Base-by-base conservation (phyloP, 1,140 invertebrate genomes). In the Rhyacophila brunnea region DNA sequence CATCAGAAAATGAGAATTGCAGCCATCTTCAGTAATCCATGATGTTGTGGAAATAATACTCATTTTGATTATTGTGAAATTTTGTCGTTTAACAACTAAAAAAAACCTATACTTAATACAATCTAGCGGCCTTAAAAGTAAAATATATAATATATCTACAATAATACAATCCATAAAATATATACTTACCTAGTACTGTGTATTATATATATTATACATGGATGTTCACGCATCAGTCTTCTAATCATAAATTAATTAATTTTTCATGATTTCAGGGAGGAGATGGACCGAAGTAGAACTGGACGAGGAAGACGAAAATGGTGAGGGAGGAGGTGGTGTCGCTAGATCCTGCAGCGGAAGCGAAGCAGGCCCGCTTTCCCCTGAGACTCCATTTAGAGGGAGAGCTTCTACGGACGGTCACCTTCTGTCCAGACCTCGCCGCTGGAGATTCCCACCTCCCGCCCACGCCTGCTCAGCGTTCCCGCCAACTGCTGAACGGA, bases 381-480 rank as follows among this genome's bases (percentile, higher is more conserved):
- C 70, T 35, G 72, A 71, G 43, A 66, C 70, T 32, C 82, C 81
- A 40, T 87, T 87, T 68, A 73, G 84, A 47, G 77, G 75, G 56
- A 70, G 85, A 43, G 85, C 85, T 7, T 85, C 80, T 11, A 87
- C 85, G 0, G 85, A 86, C 54, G 83, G 84, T 0, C 79, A 80
- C 43, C 54, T 82, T 4, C 56, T 77, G 9, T 78, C 80, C 6
- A 67, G 77, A 15, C 76, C 74, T 13, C 70, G 79, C 59, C 72
- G 77, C 35, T 82, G 80, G 79, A 69, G 78, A 11, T 81, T 79
- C 66, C 77, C 78, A 11, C 75, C 78, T 1, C 73, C 75, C 1
- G 68, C 71, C 1, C 72, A 69, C 10, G 53, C 71, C 3, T 49
- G 20, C 13, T n/a, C 19, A 14, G 54, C 43, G 15, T 42, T 71